These are phyloP conservation scores for Diploptera punctata DNA, from an alignment of 2,888 invertebrate species.

Conservation along the genomic window DNA sequence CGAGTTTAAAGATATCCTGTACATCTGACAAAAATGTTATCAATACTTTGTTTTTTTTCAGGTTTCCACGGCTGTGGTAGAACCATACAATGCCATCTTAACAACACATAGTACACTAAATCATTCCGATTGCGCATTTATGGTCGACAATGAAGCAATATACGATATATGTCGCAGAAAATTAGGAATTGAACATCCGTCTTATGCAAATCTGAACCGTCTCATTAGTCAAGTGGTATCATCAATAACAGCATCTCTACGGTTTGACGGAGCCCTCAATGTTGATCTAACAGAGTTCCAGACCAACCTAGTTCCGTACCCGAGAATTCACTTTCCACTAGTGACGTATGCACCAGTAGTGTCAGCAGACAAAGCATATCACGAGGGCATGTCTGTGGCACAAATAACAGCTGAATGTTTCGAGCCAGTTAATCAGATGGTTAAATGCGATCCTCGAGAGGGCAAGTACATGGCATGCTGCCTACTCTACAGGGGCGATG, in stretches of 20 bases:
- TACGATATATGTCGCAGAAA: too few relatives aligned
- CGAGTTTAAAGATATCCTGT: too few relatives aligned
- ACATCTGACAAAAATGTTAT: too few relatives aligned
- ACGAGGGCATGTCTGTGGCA: constrained; percentile 59
- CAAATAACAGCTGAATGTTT: constrained; percentile 67
- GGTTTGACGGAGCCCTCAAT: constrained; percentile 77
- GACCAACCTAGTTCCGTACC: constrained; percentile 90
- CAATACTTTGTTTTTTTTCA: too few relatives aligned
- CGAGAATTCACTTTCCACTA: constrained; percentile 85
- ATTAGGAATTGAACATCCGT: constrained; percentile 84
- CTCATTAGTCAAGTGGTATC: constrained; percentile 69
- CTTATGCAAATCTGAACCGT: constrained; percentile 84
- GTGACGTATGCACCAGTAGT: constrained; percentile 51
- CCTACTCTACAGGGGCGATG: constrained; percentile 52
- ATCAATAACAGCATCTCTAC: constrained; percentile 81
- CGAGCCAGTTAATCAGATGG: constrained; percentile 64
- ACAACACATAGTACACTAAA: neutral
- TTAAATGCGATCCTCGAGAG: constrained; percentile 51
- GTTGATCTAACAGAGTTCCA: constrained; percentile 89
- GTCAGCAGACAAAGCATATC: constrained; percentile 63
- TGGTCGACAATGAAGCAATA: too few relatives aligned
- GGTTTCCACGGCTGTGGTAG: neutral
- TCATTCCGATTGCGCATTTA: constrained; percentile 49
- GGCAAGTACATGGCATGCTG: constrained; percentile 61
- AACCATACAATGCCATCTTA: neutral